phyloP scores from a whole-genome alignment of 2,888 invertebrate species.

The Mantis religiosa region DNA sequence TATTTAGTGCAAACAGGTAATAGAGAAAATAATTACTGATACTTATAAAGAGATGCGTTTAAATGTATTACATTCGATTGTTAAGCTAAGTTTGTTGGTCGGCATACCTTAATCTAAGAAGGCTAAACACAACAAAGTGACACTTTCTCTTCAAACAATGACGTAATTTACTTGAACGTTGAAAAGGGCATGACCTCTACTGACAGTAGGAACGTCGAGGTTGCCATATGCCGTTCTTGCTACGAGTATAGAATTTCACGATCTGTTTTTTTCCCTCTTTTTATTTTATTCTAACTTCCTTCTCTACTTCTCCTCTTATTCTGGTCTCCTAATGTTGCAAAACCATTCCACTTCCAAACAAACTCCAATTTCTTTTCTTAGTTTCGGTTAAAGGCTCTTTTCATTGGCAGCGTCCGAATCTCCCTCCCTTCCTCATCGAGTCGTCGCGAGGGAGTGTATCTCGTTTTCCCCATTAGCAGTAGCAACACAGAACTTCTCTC shows the following conservation, averaged over 20 bases:
- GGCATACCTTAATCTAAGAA: too few species aligned
- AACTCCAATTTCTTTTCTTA: constrained; percentile 18
- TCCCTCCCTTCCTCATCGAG: background rate
- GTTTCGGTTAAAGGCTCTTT: constrained; percentile 14
- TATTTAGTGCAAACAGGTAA: too few species aligned
- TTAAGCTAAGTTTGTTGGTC: too few species aligned
- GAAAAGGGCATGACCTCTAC: too few species aligned
- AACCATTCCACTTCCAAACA: constrained; percentile 19
- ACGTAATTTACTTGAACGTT: too few species aligned
- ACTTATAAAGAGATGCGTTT: too few species aligned
- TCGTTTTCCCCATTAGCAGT: background rate
- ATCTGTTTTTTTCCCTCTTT: background rate
- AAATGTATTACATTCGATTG: too few species aligned
- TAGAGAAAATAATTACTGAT: too few species aligned
- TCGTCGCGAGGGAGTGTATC: background rate
- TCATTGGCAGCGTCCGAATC: constrained; percentile 1
- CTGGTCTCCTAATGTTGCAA: constrained; percentile 11
- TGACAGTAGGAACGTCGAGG: background rate
- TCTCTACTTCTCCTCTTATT: background rate
- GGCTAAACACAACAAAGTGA: too few species aligned
- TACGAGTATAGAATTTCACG: background rate
- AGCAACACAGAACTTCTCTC: background rate
- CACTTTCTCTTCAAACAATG: too few species aligned
- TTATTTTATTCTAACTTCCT: background rate
- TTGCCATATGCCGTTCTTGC: background rate